phyloP scores from a whole-genome alignment of 2,888 invertebrate species.

The Eristalinus sepulchralis region DNA sequence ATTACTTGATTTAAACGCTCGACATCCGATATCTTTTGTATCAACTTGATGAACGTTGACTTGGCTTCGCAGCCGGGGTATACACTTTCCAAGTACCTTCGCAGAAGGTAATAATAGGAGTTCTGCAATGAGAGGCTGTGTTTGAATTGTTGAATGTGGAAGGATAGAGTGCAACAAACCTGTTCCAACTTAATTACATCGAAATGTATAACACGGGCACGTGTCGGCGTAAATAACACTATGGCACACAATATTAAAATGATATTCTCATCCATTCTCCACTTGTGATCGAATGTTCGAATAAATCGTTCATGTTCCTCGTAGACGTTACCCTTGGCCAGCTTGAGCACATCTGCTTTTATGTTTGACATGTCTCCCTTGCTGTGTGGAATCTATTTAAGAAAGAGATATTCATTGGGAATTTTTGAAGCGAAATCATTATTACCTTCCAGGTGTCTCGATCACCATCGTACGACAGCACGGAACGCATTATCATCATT shows the following conservation, averaged over 20 bases:
- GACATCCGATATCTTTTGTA: slow-evolving; percentile 95
- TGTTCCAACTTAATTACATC: slow-evolving; percentile 93
- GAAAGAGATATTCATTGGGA: slow-evolving; percentile 34
- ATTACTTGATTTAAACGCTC: slow-evolving; percentile 94
- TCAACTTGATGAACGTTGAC: slow-evolving; percentile 91
- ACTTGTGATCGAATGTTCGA: slow-evolving; percentile 91
- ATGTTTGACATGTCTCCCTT: slow-evolving; percentile 89
- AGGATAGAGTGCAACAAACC: slow-evolving; percentile 81
- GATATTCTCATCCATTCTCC: slow-evolving; percentile 93
- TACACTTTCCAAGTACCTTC: slow-evolving; percentile 91
- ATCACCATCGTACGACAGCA: slow-evolving; percentile 93
- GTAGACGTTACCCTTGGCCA: slow-evolving; percentile 94
- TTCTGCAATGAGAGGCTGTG: slow-evolving; percentile 83
- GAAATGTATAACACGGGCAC: slow-evolving; percentile 89
- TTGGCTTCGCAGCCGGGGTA: slow-evolving; percentile 93
- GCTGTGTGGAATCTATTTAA: slow-evolving; percentile 87
- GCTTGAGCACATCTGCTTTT: slow-evolving; percentile 93
- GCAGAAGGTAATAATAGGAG: slow-evolving; percentile 93
- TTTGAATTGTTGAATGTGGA: not conserved
- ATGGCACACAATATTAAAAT: slow-evolving; percentile 96
- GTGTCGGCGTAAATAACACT: slow-evolving; percentile 92
- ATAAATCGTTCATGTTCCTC: slow-evolving; percentile 93
- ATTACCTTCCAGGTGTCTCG: slow-evolving; percentile 94
- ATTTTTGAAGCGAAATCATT: no score
- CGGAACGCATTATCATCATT: slow-evolving; percentile 96